Evolutionary conservation across 2,113 vertebrate genomes (phyloP), one percentile per base, ranked within the genome.

Genomic region (Saguinus imperator): DNA sequence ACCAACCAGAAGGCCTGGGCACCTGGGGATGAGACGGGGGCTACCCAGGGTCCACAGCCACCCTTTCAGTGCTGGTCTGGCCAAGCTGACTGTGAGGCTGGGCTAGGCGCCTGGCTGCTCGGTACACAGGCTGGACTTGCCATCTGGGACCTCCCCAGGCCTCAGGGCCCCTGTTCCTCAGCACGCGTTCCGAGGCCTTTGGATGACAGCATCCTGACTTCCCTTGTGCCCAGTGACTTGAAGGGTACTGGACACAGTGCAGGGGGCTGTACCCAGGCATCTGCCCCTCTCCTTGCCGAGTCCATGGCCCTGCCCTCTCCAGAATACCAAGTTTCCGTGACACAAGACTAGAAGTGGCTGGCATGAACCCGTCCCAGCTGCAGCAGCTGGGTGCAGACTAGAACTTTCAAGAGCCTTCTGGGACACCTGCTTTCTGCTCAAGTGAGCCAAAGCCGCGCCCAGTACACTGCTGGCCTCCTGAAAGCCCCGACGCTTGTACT

Each of bases 1-100:
- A 3, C 0, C 68, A 99, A 95, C 84, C 58, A 95, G 92, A 99
- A 99, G 27, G 97, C 99, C 80, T 0, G 0, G 0, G 0, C 0
- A 57, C 35, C 99, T 99, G 93, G 20, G 61, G 43, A 79, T 0
- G 2, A 35, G 43, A 87, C 37, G 92, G 27, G 6, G 13, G 55
- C 14, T 64, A 11, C 9, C 64, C n/a, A 80, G 75, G 40, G 25
- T 37, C 88, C 50, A 66, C 0, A 16, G 20, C 70, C 57, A 77
- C 40, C 87, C 72, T 25, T 18, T 45, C 23, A 23, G 0, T 1
- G 0, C 32, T 29, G 43, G 57, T 16, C 86, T 81, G 66, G 61
- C 55, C 13, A 21, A 87, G 80, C 35, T 73, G 50, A 82, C 89
- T 64, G 40, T 0, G 0, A 87, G 50, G 16, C 73, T n/a, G 40